Evolutionary conservation across 2,888 invertebrate species (phyloP).

Genomic region (Halictus ligatus): DNA sequence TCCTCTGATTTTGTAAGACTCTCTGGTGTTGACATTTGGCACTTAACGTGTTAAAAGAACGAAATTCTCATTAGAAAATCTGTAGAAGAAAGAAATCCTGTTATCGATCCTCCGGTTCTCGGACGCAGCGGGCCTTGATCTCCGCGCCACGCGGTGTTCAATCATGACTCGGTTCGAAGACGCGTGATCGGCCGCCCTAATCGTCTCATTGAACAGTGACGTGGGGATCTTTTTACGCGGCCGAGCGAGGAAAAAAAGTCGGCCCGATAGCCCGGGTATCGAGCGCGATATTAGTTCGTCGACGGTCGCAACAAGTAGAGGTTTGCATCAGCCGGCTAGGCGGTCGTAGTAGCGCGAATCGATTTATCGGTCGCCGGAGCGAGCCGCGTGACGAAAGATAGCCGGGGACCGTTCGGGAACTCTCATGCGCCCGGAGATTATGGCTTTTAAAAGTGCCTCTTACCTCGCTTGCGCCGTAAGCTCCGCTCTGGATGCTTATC

Average conservation of each 20-base stretch:
- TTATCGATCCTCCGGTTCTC: neutral
- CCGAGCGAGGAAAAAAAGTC: neutral
- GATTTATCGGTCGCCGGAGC: conserved; percentile 7
- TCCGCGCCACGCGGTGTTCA: neutral
- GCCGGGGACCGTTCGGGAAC: neutral
- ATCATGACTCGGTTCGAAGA: neutral
- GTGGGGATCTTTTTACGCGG: neutral
- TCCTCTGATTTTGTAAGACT: too few relatives aligned
- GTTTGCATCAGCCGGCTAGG: neutral
- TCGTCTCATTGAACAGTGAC: neutral
- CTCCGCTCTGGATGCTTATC: conserved; percentile 8
- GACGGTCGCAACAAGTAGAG: conserved; percentile 2
- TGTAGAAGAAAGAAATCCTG: too few relatives aligned
- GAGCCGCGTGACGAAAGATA: conserved; percentile 9
- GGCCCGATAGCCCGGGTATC: neutral
- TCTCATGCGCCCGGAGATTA: conserved; percentile 1
- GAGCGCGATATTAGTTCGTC: neutral
- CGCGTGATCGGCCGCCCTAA: neutral
- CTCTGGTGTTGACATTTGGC: too few relatives aligned
- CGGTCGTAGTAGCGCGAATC: conserved; percentile 6
- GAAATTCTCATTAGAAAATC: too few relatives aligned
- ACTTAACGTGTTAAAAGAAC: too few relatives aligned
- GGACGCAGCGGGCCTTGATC: neutral
- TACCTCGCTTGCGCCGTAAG: neutral
- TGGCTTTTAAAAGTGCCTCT: neutral